Percentiles rank a stretch among this genome's conserved stretches.
phyloP scores from a whole-genome alignment of 1,140 invertebrate genomes.

The Microplitis demolitor region DNA sequence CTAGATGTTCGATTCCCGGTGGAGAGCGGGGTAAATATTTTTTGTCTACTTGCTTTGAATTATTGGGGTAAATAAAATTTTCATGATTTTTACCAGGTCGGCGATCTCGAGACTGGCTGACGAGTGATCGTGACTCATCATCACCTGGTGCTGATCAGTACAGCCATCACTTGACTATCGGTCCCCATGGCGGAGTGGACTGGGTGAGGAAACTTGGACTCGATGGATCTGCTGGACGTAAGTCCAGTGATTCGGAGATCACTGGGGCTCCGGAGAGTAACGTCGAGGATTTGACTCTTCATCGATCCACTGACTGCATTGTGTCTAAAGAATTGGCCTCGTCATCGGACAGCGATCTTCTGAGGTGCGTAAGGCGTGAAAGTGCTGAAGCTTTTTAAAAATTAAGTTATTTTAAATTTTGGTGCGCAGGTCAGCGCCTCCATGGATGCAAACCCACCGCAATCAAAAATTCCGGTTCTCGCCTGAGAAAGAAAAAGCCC shows the following conservation, averaged over 20 bases:
- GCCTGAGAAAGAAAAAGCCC: constrained; percentile 52
- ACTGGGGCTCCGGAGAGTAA: constrained; percentile 54
- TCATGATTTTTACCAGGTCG: constrained; percentile 38
- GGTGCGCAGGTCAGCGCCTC: constrained; percentile 53
- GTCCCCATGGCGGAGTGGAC: constrained; percentile 68
- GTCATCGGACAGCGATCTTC: constrained; percentile 66
- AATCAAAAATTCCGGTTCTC: constrained; percentile 57
- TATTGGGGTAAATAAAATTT: background rate
- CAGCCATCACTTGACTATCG: constrained; percentile 67
- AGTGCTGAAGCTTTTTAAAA: no score
- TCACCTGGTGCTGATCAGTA: constrained; percentile 47
- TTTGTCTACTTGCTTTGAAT: background rate
- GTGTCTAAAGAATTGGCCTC: constrained; percentile 66
- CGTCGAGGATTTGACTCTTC: constrained; percentile 60
- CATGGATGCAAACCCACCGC: constrained; percentile 50
- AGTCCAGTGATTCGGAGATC: constrained; percentile 62
- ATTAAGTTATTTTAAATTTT: background rate
- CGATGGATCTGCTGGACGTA: constrained; percentile 48
- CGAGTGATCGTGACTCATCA: constrained; percentile 49
- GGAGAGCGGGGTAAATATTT: constrained; percentile 50
- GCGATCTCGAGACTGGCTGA: constrained; percentile 53
- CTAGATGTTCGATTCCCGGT: constrained; percentile 56
- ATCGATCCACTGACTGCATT: constrained; percentile 73
- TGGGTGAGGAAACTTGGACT: constrained; percentile 66
- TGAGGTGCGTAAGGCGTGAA: constrained; percentile 47